Percentiles rank a stretch among this genome's conserved stretches.
Evolutionary conservation across 2,797 vertebrate species (phyloP).

Genomic region (Alca torda): DNA sequence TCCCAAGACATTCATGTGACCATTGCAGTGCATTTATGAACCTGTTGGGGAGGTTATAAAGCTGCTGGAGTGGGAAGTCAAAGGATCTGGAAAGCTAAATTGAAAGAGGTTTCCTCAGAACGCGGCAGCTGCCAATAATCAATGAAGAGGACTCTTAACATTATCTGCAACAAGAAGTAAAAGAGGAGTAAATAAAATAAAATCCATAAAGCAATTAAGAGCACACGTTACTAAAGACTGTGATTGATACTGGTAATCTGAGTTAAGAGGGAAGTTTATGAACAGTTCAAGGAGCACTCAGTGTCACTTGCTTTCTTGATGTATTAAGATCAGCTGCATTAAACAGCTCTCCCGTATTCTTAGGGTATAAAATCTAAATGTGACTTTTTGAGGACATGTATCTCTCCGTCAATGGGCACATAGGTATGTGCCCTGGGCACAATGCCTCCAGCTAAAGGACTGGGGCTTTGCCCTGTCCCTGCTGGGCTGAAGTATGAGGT

Average conservation of each 20-base stretch:
- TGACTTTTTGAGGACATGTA: background rate
- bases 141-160: slow-evolving; percentile 50
- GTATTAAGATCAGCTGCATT: background rate
- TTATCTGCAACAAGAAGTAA: slow-evolving; percentile 70
- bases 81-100: background rate
- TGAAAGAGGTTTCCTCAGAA: slow-evolving; percentile 43
- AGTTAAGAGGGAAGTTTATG: background rate
- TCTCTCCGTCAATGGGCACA: background rate
- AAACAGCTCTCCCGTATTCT: background rate
- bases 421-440: fast-evolving
- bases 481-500: fast-evolving
- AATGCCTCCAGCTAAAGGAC: background rate
- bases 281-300: background rate
- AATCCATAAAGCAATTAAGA: slow-evolving; percentile 63
- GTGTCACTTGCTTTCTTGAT: background rate
- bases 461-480: fast-evolving
- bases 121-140: slow-evolving; percentile 42
- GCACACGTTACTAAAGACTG: background rate
- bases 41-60: background rate
- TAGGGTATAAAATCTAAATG: background rate
- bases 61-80: slow-evolving; percentile 14
- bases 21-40: slow-evolving; percentile 88
- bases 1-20: slow-evolving; percentile 87
- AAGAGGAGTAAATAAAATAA: slow-evolving; percentile 43
- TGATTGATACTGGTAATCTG: slow-evolving; percentile 6